Conservation (phyloP, 2,888 invertebrate species). For the Oeneis ivallda region DNA sequence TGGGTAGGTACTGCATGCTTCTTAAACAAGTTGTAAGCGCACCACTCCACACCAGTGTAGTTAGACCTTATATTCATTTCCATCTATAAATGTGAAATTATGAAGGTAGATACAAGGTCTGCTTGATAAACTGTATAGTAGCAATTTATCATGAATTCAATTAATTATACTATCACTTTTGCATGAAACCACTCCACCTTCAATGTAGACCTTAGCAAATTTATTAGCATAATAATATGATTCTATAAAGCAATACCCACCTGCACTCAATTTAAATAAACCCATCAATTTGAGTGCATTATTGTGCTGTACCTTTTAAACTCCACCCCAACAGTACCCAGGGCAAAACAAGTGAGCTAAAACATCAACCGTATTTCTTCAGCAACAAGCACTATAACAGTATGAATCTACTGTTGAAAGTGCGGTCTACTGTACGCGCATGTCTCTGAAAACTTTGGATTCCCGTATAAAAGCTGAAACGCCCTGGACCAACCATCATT, state of each 20-base stretch:
- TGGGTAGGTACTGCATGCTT: no score
- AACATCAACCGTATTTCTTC: slow-evolving; percentile 15
- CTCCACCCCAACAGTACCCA: slow-evolving; percentile 48
- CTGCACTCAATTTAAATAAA: slow-evolving; percentile 40
- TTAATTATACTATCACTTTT: slow-evolving; percentile 14
- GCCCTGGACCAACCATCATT: slow-evolving; percentile 52
- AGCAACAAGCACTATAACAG: slow-evolving; percentile 13
- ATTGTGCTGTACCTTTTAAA: slow-evolving; percentile 44
- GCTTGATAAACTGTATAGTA: background rate
- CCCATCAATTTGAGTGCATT: slow-evolving; percentile 61
- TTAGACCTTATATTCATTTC: no score
- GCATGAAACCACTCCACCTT: slow-evolving; percentile 20
- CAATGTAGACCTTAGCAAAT: slow-evolving; percentile 26
- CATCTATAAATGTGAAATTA: no score
- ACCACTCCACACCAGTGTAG: no score
- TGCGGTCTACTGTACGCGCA: slow-evolving; percentile 49
- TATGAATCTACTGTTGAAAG: background rate
- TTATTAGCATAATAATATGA: slow-evolving; percentile 29
- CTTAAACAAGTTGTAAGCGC: no score
- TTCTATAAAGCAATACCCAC: slow-evolving; percentile 27
- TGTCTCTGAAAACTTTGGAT: slow-evolving; percentile 44
- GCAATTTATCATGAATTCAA: background rate
- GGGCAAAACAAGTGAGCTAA: background rate
- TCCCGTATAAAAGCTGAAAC: slow-evolving; percentile 61
- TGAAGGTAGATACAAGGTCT: no score